Conservation (phyloP, 2,797 vertebrate species). For the Lagodon rhomboides region DNA sequence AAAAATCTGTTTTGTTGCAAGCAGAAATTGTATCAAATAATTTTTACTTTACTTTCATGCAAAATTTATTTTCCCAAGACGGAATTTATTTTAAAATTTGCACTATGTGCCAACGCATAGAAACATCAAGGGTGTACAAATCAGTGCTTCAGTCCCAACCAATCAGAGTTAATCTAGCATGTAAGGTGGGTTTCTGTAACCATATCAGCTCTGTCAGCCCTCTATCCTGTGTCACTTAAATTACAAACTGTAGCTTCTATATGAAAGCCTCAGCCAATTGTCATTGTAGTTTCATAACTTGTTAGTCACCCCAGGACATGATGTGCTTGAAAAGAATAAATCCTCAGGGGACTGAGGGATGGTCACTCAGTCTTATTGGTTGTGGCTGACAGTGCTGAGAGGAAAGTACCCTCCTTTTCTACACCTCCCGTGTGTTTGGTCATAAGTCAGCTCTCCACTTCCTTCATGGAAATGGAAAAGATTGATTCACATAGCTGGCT, state of each 20-base stretch:
- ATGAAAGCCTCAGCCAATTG: constrained; percentile 14
- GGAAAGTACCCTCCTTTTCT: constrained; percentile 58
- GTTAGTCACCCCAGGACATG: constrained; percentile 48
- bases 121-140: not conserved
- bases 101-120: not conserved
- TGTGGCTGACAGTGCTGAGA: constrained; percentile 29
- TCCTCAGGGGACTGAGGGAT: constrained; percentile 28
- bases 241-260: constrained; percentile 9
- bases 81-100: not conserved
- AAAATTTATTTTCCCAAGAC: not conserved
- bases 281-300: constrained; percentile 29
- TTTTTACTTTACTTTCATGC: no score
- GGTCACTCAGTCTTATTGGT: constrained; percentile 26
- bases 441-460: constrained; percentile 74
- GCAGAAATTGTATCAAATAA: no score
- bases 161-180: not conserved
- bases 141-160: not conserved
- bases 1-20: not conserved
- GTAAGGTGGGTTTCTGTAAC: not conserved
- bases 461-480: constrained; percentile 80
- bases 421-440: constrained; percentile 56
- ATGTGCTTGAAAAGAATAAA: constrained; percentile 53
- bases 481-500: constrained; percentile 67
- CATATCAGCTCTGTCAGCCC: not conserved
- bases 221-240: not conserved